Percentiles rank a stretch among this genome's conserved stretches.
Conservation (phyloP, 2,113 vertebrate genomes). For the Colossoma macropomum region DNA sequence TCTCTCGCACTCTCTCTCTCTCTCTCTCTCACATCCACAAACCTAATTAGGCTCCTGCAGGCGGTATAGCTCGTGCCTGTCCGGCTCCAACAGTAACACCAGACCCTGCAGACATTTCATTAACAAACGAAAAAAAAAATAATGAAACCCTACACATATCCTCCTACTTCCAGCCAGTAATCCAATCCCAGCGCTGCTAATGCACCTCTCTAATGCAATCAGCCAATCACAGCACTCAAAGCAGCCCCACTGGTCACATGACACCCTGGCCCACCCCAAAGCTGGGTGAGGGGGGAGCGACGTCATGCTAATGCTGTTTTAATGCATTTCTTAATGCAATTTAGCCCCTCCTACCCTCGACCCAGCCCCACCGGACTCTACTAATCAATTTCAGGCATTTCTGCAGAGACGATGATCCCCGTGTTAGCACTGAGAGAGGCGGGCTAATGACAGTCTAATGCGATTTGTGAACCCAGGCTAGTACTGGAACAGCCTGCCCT, state of each 20-base stretch:
- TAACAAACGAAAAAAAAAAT: slow-evolving; percentile 68
- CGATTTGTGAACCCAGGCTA: slow-evolving; percentile 74
- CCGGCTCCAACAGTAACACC: slow-evolving; percentile 80
- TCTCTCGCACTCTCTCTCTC: slow-evolving; percentile 58
- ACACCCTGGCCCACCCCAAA: slow-evolving; percentile 71
- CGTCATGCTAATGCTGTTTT: slow-evolving; percentile 88
- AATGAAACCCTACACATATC: slow-evolving; percentile 67
- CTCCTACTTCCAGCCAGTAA: slow-evolving; percentile 75
- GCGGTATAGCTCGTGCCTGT: slow-evolving; percentile 59
- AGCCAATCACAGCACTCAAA: slow-evolving; percentile 83
- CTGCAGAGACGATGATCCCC: slow-evolving; percentile 81
- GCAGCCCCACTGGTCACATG: slow-evolving; percentile 81
- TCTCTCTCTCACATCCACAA: slow-evolving; percentile 67
- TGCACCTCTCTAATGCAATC: slow-evolving; percentile 87
- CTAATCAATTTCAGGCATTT: slow-evolving; percentile 83
- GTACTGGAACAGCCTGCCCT: slow-evolving; percentile 60
- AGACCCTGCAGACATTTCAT: slow-evolving; percentile 90
- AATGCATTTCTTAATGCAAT: slow-evolving; percentile 83
- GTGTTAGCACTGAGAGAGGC: slow-evolving; percentile 71
- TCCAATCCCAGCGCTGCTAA: slow-evolving; percentile 85
- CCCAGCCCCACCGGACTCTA: slow-evolving; percentile 69
- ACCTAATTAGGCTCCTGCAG: slow-evolving; percentile 87
- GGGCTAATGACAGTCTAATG: slow-evolving; percentile 82
- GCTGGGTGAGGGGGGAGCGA: slow-evolving; percentile 76
- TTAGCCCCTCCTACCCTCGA: slow-evolving; percentile 70